Conservation (phyloP, 2,113 vertebrate genomes). For the Oriolus oriolus region DNA sequence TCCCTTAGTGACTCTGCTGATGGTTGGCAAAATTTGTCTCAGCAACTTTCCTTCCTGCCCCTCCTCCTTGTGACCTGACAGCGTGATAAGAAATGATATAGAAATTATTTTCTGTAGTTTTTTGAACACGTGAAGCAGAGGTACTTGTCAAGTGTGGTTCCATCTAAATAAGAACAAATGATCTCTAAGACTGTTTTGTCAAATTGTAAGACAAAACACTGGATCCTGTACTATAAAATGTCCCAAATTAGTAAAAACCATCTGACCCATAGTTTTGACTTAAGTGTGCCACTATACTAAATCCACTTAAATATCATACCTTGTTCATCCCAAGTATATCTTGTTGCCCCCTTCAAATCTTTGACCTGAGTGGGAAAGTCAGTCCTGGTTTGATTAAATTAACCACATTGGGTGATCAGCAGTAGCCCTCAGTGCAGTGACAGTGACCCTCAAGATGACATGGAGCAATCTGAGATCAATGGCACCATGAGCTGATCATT, state of each 20-base stretch:
- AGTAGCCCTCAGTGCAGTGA: background rate
- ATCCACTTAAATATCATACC: background rate
- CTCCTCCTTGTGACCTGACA: background rate
- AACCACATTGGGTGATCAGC: accelerated
- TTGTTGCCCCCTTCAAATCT: background rate
- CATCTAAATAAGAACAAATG: background rate
- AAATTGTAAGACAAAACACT: background rate
- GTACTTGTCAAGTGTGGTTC: background rate
- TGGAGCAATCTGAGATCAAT: background rate
- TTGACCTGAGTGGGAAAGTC: background rate
- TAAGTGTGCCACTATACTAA: background rate
- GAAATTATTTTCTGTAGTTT: background rate
- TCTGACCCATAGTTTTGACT: background rate
- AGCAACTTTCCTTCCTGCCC: background rate
- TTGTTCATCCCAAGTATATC: background rate
- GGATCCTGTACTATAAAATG: background rate
- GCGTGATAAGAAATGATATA: background rate
- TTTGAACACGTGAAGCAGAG: background rate
- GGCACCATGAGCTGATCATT: background rate
- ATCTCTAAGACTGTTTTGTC: background rate
- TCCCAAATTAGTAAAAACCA: background rate
- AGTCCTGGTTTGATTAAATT: background rate
- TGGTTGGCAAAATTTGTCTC: background rate
- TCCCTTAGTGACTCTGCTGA: background rate
- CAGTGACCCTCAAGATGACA: background rate